phyloP scores from a whole-genome alignment of 2,113 vertebrate species.

The Aptenodytes patagonicus region DNA sequence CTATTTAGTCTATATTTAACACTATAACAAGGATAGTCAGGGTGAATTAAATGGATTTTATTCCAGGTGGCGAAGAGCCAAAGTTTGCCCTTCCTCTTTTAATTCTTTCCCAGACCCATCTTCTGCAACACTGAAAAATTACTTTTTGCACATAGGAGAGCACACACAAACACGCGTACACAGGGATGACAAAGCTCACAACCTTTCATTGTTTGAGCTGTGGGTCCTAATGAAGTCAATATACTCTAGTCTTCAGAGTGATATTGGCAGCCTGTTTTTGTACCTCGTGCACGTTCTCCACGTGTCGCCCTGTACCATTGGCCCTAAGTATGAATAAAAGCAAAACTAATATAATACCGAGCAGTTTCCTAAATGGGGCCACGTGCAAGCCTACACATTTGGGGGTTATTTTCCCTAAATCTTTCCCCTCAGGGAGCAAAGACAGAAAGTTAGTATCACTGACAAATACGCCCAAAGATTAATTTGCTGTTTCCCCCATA shows the following conservation, averaged over 20 bases:
- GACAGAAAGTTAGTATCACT: neutral
- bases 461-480: neutral
- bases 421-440: neutral
- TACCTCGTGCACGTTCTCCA: neutral
- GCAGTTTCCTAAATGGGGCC: neutral
- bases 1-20: conserved; percentile 56
- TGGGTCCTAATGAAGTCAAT: conserved; percentile 4
- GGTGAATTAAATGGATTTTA: conserved; percentile 48
- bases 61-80: conserved; percentile 1
- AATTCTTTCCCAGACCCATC: neutral
- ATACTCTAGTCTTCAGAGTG: neutral
- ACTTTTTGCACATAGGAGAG: neutral
- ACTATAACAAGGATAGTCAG: conserved; percentile 7
- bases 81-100: neutral
- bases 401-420: neutral
- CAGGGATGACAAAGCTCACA: neutral
- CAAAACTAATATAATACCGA: neutral
- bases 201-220: neutral
- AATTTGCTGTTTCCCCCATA: neutral
- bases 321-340: neutral
- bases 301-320: no score
- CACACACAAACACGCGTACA: no score
- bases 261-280: neutral
- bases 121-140: neutral
- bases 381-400: rapidly evolving